Conservation (phyloP, 1,140 invertebrate genomes). For the Papilio glaucus region DNA sequence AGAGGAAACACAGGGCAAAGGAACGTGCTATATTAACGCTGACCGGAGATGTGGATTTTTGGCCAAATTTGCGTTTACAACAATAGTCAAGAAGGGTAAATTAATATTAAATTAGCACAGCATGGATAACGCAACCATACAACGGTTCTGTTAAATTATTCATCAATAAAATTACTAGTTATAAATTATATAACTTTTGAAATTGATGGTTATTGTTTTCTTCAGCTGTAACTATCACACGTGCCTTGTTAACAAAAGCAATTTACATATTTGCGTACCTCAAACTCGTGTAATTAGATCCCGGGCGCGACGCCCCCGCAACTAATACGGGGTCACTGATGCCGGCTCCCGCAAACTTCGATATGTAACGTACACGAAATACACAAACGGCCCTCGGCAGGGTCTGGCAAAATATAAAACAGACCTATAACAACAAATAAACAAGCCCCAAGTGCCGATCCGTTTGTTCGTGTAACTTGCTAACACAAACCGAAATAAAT, state of each 20-base stretch:
- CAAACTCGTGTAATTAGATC: slow-evolving; percentile 7
- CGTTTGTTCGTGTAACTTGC: slow-evolving; percentile 34
- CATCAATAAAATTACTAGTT: not conserved
- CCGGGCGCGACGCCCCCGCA: not conserved
- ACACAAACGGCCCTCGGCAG: slow-evolving; percentile 28
- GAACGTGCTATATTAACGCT: too few relatives aligned
- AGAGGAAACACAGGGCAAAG: too few relatives aligned
- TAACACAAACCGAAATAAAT: slow-evolving; percentile 38
- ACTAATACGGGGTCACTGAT: slow-evolving; percentile 29
- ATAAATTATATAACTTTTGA: not conserved
- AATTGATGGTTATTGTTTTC: slow-evolving; percentile 22
- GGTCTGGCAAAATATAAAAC: slow-evolving; percentile 42
- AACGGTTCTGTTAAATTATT: too few relatives aligned
- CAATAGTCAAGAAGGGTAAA: too few relatives aligned
- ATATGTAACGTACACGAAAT: slow-evolving; percentile 6
- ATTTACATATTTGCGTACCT: slow-evolving; percentile 27
- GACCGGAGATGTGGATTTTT: too few relatives aligned
- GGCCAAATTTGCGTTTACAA: too few relatives aligned
- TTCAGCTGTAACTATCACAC: slow-evolving; percentile 14
- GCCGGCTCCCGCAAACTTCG: slow-evolving; percentile 4
- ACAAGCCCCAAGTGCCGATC: slow-evolving; percentile 39
- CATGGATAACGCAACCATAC: not conserved
- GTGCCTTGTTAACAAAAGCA: slow-evolving; percentile 17
- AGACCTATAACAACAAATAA: slow-evolving; percentile 46
- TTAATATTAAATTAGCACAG: not conserved